A percentile compares a stretch with the other conserved stretches of the same genome.
Evolutionary conservation across 2,113 vertebrate genomes (phyloP).

Genomic region (Recurvirostra avosetta): DNA sequence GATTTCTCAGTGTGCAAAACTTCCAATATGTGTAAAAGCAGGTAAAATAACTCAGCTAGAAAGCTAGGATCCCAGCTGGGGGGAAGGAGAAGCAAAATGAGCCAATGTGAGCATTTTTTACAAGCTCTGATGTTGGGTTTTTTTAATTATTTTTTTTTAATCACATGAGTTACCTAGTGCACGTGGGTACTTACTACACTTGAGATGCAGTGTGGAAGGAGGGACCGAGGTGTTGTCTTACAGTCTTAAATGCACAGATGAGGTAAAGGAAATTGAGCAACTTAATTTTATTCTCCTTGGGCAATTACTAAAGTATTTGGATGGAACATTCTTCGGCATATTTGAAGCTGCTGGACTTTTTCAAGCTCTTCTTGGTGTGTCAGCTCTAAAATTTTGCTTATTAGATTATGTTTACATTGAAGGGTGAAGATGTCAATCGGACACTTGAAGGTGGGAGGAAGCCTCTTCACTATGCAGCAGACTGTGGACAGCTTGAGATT

Average conservation of each 20-base stretch:
- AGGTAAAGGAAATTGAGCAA: neutral
- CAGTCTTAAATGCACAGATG: neutral
- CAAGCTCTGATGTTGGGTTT: neutral
- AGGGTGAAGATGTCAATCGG: slow-evolving; percentile 92
- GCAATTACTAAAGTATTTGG: neutral
- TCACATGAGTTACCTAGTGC: neutral
- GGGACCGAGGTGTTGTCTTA: neutral
- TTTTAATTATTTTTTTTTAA: neutral
- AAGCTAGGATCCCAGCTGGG: rapidly evolving
- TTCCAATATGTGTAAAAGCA: neutral
- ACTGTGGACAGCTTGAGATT: slow-evolving; percentile 89
- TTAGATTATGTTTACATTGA: neutral
- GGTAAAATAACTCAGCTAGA: neutral
- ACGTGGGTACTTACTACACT: neutral
- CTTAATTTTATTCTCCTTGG: neutral
- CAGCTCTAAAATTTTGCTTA: neutral
- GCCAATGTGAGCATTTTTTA: neutral
- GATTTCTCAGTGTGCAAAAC: neutral
- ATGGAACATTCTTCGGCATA: neutral
- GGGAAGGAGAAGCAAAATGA: neutral
- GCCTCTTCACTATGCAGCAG: slow-evolving; percentile 92
- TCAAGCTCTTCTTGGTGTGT: neutral
- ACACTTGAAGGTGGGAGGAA: slow-evolving; percentile 88
- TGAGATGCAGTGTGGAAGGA: neutral
- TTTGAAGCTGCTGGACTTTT: neutral